Percentiles rank a stretch among this genome's conserved stretches.
Evolutionary conservation across 92 coral and sea anemone genomes (phyloP).

Genomic region (Phenganax marumi): DNA sequence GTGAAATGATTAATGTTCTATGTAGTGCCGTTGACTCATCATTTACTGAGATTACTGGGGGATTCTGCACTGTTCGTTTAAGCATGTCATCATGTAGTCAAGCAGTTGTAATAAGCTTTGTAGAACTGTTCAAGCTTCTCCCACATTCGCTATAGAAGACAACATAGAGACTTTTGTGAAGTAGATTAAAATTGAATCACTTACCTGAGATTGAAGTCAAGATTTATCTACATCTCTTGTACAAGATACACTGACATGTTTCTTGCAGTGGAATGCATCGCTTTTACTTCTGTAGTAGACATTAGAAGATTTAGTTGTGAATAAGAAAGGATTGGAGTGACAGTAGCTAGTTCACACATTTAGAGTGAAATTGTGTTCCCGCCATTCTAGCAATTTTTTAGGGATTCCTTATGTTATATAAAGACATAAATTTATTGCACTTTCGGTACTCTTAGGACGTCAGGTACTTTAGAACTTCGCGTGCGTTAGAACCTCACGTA

Average conservation of each 20-base stretch:
- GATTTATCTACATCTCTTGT: not conserved
- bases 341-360: not conserved
- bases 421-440: too few relatives aligned
- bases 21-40: not conserved
- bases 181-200: not conserved
- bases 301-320: constrained; percentile 6
- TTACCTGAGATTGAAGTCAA: not conserved
- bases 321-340: not conserved
- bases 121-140: constrained; percentile 16
- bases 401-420: too few relatives aligned
- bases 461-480: too few relatives aligned
- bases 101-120: not conserved
- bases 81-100: constrained; percentile 23
- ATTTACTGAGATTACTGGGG: not conserved
- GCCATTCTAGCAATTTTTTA: not conserved
- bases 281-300: not conserved
- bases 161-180: not conserved
- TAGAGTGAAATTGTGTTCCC: not conserved
- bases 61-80: constrained; percentile 10
- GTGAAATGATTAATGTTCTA: not conserved
- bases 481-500: too few relatives aligned
- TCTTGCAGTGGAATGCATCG: not conserved
- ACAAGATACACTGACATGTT: not conserved
- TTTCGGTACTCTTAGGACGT: too few relatives aligned
- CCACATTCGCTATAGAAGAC: not conserved